Evolutionary conservation across 2,113 vertebrate genomes (phyloP).

Genomic region (Rhipidura dahli): DNA sequence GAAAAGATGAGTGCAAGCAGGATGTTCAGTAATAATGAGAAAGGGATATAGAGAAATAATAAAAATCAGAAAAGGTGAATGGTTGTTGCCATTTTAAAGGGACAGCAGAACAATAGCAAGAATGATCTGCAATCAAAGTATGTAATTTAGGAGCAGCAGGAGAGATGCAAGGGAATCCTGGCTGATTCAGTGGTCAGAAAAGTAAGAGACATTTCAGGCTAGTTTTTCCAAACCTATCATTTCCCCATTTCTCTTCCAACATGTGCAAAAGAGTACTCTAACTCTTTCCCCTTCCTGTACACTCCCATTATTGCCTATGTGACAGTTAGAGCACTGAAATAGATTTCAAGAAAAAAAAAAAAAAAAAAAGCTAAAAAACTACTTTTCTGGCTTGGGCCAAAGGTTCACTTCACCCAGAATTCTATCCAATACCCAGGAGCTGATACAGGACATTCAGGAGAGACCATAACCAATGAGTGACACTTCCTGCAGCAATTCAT

Average conservation of each 20-base stretch:
- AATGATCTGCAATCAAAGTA: background rate
- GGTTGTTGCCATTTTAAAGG: background rate
- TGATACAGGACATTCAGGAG: background rate
- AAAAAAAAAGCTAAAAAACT: background rate
- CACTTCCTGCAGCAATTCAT: background rate
- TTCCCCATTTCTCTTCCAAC: background rate
- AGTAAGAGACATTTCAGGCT: background rate
- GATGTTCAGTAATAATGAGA: background rate
- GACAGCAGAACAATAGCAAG: background rate
- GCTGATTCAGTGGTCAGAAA: background rate
- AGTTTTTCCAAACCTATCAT: background rate
- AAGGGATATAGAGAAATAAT: background rate
- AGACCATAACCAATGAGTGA: accelerated
- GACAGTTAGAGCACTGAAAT: background rate
- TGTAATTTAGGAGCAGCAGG: background rate
- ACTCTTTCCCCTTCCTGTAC: background rate
- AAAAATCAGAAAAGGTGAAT: background rate
- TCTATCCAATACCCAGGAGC: background rate
- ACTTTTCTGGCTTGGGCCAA: background rate
- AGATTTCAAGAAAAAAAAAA: background rate
- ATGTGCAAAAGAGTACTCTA: background rate
- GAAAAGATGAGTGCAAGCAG: background rate
- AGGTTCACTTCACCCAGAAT: background rate
- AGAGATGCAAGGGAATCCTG: background rate
- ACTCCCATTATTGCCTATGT: background rate